Base-by-base conservation (phyloP, 2,797 vertebrate genomes). In the Sebastes elongatus region DNA sequence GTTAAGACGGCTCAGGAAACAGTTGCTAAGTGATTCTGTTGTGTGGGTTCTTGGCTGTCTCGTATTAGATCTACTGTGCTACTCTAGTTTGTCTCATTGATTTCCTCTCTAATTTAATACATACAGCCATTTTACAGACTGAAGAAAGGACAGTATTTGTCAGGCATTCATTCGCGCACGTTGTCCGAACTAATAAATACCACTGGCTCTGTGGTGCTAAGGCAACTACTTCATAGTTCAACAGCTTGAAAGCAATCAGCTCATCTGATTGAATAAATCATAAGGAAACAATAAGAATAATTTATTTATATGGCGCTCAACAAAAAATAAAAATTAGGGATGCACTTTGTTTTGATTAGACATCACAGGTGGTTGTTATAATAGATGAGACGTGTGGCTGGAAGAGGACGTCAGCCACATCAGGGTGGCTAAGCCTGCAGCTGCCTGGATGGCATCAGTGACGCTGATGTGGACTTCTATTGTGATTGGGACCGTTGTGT, bases 181-280 rank as follows among this genome's bases (percentile, higher is more conserved):
- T 57, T 57, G 62, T 73, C 27, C 53, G 74, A 86, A 83, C 64
- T 77, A 73, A 71, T 72, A 74, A 76, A 85, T 71, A 83, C 65
- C 76, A 84, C 57, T 73, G 79, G 71, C 80, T 90, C 61, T 78
- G 76, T 77, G 92, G 87, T 81, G 81, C 81, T 86, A 92, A 91
- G 91, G 92, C 93, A 93, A 89, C 83, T 76, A 81, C 79, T 71
- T 93, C 76, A 85, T 86, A 79, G 81, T 87, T 85, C 22, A 86
- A 86, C 59, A 79, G 69, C 67, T 85, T 86, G 4, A 79, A 74
- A 80, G 80, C 56, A 59, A 74, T 83, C 84, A 84, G 81, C 59
- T 80, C 4, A 3, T 74, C 28, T 81, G 76, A 80, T 57, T 84
- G 23, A 81, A 78, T 38, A 79, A 81, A 82, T 64, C 42, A 55